phyloP scores from a whole-genome alignment of 2,888 invertebrate genomes.

The Parapristionchus giblindavisi region DNA sequence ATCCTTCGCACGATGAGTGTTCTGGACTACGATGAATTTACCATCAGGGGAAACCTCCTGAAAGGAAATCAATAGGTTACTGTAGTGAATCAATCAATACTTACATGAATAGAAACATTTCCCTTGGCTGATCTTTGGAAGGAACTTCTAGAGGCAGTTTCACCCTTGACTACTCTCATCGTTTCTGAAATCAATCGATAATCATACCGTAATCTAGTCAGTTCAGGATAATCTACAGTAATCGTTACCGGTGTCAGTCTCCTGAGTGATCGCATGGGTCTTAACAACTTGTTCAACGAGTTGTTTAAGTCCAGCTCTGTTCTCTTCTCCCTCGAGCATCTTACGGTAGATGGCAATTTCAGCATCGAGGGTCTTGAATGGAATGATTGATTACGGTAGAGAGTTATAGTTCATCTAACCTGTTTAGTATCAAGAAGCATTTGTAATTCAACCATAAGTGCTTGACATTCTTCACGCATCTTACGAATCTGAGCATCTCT shows the following conservation, averaged over 20 bases:
- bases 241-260: conserved; percentile 58
- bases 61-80: neutral
- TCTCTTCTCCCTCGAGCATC: conserved; percentile 74
- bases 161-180: conserved; percentile 69
- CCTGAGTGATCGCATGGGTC: conserved; percentile 63
- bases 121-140: conserved; percentile 74
- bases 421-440: conserved; percentile 74
- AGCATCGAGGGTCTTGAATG: conserved; percentile 72
- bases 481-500: conserved; percentile 69
- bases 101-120: conserved; percentile 70
- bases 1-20: conserved; percentile 70
- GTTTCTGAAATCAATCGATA: conserved; percentile 60
- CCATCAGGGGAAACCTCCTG: conserved; percentile 72
- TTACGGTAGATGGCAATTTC: conserved; percentile 75
- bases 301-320: conserved; percentile 70
- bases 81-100: neutral
- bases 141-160: conserved; percentile 73
- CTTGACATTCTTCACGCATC: conserved; percentile 70
- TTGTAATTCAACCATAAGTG: conserved; percentile 71
- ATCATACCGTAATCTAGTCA: neutral
- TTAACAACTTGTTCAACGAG: conserved; percentile 69
- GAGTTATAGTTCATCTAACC: conserved; percentile 35
- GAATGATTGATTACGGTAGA: conserved; percentile 18
- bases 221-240: neutral
- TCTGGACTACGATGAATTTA: conserved; percentile 72